Evolutionary conservation across 2,888 invertebrate genomes (phyloP).

Genomic region (Eumerus sabulonum): DNA sequence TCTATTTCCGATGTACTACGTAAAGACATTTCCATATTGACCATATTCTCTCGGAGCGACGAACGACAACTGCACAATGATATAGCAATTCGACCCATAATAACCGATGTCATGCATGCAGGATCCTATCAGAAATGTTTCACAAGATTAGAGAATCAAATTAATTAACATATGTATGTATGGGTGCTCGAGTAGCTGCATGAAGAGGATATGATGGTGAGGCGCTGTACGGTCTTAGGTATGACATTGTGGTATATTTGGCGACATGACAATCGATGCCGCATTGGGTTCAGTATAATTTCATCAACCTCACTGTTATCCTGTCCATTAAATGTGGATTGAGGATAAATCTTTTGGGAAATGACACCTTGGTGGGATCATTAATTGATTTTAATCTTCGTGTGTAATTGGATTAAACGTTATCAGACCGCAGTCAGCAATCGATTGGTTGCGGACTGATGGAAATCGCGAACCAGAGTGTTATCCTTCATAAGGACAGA

Average conservation of each 20-base stretch:
- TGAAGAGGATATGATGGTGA: not conserved
- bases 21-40: no score
- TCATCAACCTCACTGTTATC: conserved; percentile 43
- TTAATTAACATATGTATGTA: conserved; percentile 52
- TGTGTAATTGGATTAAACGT: conserved; percentile 44
- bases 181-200: conserved; percentile 10
- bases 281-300: conserved; percentile 16
- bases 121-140: conserved; percentile 20
- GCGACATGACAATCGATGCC: conserved; percentile 39
- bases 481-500: no score
- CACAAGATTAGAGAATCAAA: conserved; percentile 55
- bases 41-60: not conserved
- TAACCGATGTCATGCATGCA: conserved; percentile 39
- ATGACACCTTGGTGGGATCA: conserved; percentile 58
- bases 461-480: no score
- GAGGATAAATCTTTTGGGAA: conserved; percentile 54
- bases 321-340: conserved; percentile 59
- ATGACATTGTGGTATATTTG: conserved; percentile 37
- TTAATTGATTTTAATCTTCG: conserved; percentile 62
- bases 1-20: no score
- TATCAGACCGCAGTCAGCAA: not conserved
- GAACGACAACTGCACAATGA: not conserved
- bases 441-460: no score
- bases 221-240: no score
- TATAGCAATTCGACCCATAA: conserved; percentile 37